Base-by-base conservation (phyloP, 2,113 vertebrate genomes). In the Channa argus region DNA sequence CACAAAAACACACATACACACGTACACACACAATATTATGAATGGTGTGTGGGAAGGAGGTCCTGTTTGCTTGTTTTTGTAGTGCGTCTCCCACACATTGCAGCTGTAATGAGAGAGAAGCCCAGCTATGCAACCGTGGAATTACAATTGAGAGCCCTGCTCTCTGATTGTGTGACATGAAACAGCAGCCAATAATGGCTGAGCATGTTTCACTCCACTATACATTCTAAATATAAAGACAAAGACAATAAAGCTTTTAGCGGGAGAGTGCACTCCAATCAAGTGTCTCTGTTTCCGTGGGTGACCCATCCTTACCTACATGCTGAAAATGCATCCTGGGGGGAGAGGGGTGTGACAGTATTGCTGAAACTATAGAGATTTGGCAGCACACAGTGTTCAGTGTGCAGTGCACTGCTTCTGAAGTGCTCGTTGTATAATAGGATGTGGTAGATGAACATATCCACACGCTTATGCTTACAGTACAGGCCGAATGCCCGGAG, bases 171-270 rank as follows among this genome's bases (percentile, higher is more conserved):
- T 63, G 72, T 88, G 86, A 86, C 88, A 86, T 60, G 47, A 41
- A 85, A 52, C 79, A 54, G 79, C 58, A 72, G 60, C 74, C 74
- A 82, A 82, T 92, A 89, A 90, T 83, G 80, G 68, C 49, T 36
- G 69, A 63, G 60, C 73, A 79, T 86, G 77, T 84, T 56, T 58
- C 34, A 7, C 74, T 71, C 71, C 71, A 72, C 59, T 74, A 76
- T 79, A 83, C 50, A 65, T 80, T 90, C 75, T 90, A 89, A 92
- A 92, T 88, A 90, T 89, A 90, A 88, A 80, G 60, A 63, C 24
- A 74, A 69, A 70, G 81, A 74, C 74, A 86, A 90, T 74, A 86
- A 88, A 89, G 89, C 91, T 91, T 92, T 92, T 91, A 90, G 85
- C 54, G 24, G 61, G 60, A 88, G 72, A 87, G 86, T 85, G 88